Conservation (phyloP, 2,113 vertebrate species). For the Notiomystis cincta region DNA sequence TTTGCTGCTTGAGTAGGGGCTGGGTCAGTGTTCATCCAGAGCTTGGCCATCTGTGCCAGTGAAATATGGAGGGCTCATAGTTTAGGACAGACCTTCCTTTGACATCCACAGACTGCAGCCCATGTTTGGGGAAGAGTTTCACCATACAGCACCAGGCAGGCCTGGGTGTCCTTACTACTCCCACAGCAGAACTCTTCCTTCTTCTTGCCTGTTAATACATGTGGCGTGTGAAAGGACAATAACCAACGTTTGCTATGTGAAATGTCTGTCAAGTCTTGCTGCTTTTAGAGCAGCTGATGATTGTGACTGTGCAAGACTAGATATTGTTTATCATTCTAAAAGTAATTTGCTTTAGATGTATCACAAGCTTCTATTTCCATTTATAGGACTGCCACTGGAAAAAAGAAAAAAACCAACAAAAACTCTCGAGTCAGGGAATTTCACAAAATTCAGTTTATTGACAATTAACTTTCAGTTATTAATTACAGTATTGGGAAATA, state of each 20-base stretch:
- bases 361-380: background rate
- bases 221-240: background rate
- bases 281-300: background rate
- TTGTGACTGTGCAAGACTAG: background rate
- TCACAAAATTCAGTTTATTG: background rate
- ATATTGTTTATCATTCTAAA: background rate
- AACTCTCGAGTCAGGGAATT: background rate
- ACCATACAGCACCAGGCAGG: background rate
- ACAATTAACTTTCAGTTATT: background rate
- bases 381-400: background rate
- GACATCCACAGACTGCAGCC: background rate
- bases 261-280: background rate
- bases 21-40: background rate
- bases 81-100: background rate
- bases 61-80: background rate
- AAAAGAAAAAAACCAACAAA: too few relatives aligned
- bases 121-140: rapidly evolving
- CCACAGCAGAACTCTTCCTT: background rate
- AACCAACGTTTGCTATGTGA: background rate
- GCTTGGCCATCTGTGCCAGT: background rate
- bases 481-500: background rate
- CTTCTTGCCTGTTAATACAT: background rate
- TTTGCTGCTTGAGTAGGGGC: background rate
- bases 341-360: background rate
- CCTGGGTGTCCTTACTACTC: background rate